phyloP scores from a whole-genome alignment of 2,113 vertebrate genomes.

The Rhabdomys dilectus region DNA sequence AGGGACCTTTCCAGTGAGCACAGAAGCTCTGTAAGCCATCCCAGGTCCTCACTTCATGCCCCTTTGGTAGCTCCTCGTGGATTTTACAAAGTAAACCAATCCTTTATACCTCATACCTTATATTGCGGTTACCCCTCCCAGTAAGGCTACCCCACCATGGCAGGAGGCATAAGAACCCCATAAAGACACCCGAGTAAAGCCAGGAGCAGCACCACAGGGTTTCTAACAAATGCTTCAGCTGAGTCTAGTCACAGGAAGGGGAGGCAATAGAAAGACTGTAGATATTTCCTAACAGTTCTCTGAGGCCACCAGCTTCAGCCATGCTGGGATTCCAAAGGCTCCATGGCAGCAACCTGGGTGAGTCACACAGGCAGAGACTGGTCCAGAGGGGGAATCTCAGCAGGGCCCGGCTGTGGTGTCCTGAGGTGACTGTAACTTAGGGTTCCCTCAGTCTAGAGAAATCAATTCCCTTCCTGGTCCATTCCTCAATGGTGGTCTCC shows the following conservation, averaged over 20 bases:
- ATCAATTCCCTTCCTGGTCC: neutral
- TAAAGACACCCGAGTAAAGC: neutral
- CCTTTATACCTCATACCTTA: neutral
- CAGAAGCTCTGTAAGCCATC: neutral
- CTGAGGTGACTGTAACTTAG: neutral
- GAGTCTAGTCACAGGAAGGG: neutral
- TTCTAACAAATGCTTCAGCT: neutral
- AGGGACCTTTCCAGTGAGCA: neutral
- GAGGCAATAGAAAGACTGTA: neutral
- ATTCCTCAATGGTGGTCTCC: neutral
- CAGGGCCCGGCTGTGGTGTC: neutral
- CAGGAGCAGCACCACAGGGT: neutral
- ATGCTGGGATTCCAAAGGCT: neutral
- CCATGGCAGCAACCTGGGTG: neutral
- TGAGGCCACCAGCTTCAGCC: neutral
- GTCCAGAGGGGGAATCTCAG: neutral
- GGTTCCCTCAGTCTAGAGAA: neutral
- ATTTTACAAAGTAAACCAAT: neutral
- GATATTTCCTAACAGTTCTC: neutral
- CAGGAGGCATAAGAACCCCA: neutral
- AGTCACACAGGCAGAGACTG: neutral
- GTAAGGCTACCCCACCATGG: rapidly evolving
- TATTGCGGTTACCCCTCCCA: neutral
- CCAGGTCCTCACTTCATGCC: neutral
- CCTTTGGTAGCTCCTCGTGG: neutral